Percentiles rank a stretch among this genome's conserved stretches.
Conservation (phyloP, 2,113 vertebrate genomes). For the Anolis sagrei region DNA sequence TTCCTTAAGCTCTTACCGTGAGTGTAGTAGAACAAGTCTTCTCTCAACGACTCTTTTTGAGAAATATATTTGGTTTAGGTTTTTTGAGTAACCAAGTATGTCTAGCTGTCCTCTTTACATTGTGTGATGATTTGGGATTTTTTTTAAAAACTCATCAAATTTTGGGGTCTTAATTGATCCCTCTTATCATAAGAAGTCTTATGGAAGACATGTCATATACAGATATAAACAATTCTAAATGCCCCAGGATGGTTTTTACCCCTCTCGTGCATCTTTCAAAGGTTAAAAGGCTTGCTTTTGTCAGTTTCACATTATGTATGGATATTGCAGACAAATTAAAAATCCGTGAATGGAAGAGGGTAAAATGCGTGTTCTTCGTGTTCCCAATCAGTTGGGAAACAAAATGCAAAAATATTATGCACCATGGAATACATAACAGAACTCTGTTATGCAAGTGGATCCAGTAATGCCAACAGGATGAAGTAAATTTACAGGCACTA, state of each 20-base stretch:
- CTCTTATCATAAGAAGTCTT: conserved; percentile 55
- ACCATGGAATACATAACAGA: conserved; percentile 40
- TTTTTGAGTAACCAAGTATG: conserved; percentile 1
- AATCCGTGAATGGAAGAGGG: conserved; percentile 40
- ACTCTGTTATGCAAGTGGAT: conserved; percentile 4
- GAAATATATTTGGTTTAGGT: background rate
- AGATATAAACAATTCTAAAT: conserved; percentile 58
- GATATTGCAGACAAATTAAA: conserved; percentile 49
- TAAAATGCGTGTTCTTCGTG: conserved; percentile 54
- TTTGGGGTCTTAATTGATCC: conserved; percentile 34
- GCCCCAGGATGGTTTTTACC: conserved; percentile 4
- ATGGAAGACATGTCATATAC: conserved; percentile 58
- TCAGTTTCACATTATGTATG: conserved; percentile 51
- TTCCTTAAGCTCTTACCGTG: conserved; percentile 60
- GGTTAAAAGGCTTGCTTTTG: conserved; percentile 39
- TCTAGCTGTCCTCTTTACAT: no score
- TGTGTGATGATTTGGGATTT: background rate
- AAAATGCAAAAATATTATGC: conserved; percentile 46
- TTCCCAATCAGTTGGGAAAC: conserved; percentile 51
- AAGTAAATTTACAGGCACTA: conserved; percentile 64
- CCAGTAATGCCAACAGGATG: conserved; percentile 43
- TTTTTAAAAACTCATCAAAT: conserved; percentile 36
- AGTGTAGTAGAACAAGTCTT: conserved; percentile 50
- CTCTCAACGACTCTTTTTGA: conserved; percentile 45
- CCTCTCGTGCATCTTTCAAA: conserved; percentile 40